phyloP scores from a whole-genome alignment of 1,140 invertebrate species.

The Akabosia matsudoensis region DNA sequence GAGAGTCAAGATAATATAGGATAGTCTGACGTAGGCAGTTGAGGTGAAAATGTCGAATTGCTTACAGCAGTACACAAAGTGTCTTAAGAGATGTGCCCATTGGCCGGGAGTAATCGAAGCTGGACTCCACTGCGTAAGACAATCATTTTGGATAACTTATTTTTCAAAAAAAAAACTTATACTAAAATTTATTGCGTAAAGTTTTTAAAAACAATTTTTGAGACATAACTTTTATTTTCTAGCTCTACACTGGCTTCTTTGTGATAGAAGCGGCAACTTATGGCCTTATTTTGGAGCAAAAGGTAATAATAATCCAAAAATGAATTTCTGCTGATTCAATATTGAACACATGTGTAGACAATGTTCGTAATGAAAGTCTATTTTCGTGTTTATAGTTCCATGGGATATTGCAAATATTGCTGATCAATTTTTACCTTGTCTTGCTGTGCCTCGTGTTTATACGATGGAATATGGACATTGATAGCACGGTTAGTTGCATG shows the following conservation, averaged over 20 bases:
- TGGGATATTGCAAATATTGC: constrained; percentile 4
- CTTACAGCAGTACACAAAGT: background rate
- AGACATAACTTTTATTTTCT: background rate
- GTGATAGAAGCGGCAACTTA: constrained; percentile 21
- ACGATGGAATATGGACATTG: background rate
- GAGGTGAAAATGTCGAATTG: background rate
- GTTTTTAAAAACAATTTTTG: no score
- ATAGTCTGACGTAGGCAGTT: no score
- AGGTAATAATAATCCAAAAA: background rate
- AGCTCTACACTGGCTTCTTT: constrained; percentile 21
- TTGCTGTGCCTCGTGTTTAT: constrained; percentile 16
- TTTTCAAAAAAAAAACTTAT: background rate
- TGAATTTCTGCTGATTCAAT: background rate
- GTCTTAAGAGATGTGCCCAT: constrained; percentile 7
- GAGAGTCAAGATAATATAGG: no score
- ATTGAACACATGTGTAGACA: no score
- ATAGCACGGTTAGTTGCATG: background rate
- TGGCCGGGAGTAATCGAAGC: constrained; percentile 14
- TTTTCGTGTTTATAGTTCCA: background rate
- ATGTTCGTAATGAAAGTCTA: no score
- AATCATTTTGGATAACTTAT: no score
- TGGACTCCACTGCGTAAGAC: constrained; percentile 17
- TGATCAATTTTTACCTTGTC: constrained; percentile 20
- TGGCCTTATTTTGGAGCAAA: constrained; percentile 21
- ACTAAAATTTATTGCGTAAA: background rate